Conservation (phyloP, 2,113 vertebrate species). For the Lynx canadensis region DNA sequence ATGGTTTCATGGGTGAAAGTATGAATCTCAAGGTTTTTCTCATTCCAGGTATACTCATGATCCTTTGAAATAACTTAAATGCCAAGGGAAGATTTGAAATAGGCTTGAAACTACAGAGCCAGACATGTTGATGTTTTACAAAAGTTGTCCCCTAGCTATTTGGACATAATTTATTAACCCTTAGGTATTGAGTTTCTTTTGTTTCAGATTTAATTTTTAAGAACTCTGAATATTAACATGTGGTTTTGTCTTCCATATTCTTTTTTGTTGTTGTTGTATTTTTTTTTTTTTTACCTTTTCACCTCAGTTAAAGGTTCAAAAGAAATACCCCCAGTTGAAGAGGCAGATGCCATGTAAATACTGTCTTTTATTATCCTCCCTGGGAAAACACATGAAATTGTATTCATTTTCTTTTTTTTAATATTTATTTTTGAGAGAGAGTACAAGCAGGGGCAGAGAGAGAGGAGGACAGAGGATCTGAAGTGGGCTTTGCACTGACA, state of each 20-base stretch:
- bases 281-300: not conserved
- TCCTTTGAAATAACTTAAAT: not conserved
- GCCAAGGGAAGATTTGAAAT: not conserved
- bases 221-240: not conserved
- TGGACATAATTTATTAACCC: not conserved
- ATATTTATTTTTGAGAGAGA: too few relatives aligned
- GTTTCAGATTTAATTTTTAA: constrained; percentile 36
- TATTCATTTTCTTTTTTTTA: not conserved
- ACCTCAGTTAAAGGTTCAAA: not conserved
- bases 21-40: not conserved
- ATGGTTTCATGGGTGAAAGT: not conserved
- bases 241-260: not conserved
- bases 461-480: too few relatives aligned
- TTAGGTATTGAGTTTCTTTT: not conserved
- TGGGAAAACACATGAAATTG: not conserved
- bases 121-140: not conserved
- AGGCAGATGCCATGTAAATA: not conserved
- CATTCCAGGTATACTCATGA: not conserved
- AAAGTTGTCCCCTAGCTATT: not conserved
- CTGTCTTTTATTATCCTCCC: not conserved
- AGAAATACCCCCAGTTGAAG: not conserved
- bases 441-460: too few relatives aligned
- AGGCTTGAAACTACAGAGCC: not conserved
- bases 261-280: not conserved
- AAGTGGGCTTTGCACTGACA: too few relatives aligned